A percentile compares a stretch with the other conserved stretches of the same genome.
Conservation (phyloP, 2,797 vertebrate genomes). For the Carcharodon carcharias region DNA sequence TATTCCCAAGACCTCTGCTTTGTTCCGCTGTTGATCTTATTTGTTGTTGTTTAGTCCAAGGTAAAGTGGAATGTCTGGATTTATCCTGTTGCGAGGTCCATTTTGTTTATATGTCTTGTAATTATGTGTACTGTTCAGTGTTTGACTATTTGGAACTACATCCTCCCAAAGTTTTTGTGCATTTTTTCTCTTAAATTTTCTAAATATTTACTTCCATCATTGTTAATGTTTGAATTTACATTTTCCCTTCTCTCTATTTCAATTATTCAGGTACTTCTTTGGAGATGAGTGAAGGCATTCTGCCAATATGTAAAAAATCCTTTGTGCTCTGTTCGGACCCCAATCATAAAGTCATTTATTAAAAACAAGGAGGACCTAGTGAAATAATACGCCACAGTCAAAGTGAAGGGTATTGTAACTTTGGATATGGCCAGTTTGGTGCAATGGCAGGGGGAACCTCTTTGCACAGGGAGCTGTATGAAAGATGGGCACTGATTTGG, state of each 20-base stretch:
- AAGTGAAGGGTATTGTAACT: neutral
- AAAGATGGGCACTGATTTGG: no score
- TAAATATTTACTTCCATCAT: neutral
- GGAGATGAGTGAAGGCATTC: neutral
- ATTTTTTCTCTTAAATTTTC: neutral
- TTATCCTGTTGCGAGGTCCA: neutral
- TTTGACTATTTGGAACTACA: neutral
- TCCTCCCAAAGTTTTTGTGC: neutral
- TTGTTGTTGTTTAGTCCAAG: constrained; percentile 20
- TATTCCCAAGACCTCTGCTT: neutral
- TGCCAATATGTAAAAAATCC: neutral
- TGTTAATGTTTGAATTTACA: neutral
- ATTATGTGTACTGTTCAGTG: neutral
- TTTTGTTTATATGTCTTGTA: constrained; percentile 26
- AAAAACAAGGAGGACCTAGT: neutral
- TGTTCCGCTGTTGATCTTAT: neutral
- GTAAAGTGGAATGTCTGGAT: neutral
- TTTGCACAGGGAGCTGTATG: neutral
- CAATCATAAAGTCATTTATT: neutral
- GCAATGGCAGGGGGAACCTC: no score
- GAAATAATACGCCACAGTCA: neutral
- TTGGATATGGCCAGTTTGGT: neutral
- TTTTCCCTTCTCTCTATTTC: neutral
- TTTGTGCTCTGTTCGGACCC: neutral
- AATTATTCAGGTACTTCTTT: neutral